Base-by-base conservation (phyloP, 2,888 invertebrate genomes). In the Drosophila formosana region DNA sequence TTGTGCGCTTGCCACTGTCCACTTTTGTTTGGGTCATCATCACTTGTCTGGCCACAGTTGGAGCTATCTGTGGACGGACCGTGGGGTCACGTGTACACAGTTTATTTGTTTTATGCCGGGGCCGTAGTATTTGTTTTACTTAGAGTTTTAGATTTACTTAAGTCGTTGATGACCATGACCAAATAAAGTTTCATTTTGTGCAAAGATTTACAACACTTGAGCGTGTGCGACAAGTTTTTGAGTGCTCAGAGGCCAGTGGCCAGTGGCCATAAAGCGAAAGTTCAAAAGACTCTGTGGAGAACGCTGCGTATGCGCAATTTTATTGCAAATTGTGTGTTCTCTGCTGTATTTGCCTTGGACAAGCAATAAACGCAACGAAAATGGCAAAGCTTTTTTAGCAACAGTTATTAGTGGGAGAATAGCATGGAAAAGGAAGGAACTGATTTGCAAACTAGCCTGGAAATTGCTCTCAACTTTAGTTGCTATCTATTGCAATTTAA, bases 91-190 rank as follows among this genome's bases (percentile, higher is more conserved):
- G 84, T 88, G 86, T 82, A 75, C 69, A 66, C 76, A 83, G 78
- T 83, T 83, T 88, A 86, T 86, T 88, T 86, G 88, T 69, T 72
- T 76, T 78, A 83, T 78, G 78, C 76, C 43, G 26, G 65, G 65
- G 70, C 79, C 65, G 68, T 66, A 71, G 83, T 80, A 83, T 86
- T 86, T 86, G 84, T 77, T 84, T 88, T 83, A 83, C 83, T 86
- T 86, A 81, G 75, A 85, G 80, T 80, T 83, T 87, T 75, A 80
- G 88, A 86, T 86, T 88, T 88, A 88, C 83, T 86, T 78, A 83
- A 86, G 86, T 86, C 86, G 78, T 75, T 85, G 88, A 85, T 83
- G 88, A 83, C 85, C 85, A 83, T 85, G 88, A 88, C 85, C 88
- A 85, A 85, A 85, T 88, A 85, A 88, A 88, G 86, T 85, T 85